Conservation (phyloP, 2,888 invertebrate genomes). For the Heteropelma amictum region DNA sequence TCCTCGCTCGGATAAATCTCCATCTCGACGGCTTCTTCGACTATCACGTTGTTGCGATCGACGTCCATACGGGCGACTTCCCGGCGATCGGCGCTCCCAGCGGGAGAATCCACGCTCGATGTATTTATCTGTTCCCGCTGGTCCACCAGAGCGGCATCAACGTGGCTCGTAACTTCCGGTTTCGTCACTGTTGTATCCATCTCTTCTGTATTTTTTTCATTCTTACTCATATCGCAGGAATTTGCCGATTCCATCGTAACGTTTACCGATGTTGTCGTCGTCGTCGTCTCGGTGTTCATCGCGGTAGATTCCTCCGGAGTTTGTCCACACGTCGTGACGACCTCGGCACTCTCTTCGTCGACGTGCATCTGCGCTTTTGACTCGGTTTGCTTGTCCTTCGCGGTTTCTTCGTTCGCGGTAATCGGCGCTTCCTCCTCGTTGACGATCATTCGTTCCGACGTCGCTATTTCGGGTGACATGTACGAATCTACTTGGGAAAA, state of each 20-base stretch:
- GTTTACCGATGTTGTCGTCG: constrained; percentile 55
- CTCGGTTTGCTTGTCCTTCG: constrained; percentile 40
- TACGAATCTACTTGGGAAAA: constrained; percentile 1
- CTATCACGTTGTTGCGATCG: not conserved
- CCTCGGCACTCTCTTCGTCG: constrained; percentile 27
- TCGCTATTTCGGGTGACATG: not conserved
- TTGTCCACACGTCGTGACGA: not conserved
- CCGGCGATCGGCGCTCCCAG: constrained; percentile 29
- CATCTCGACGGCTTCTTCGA: constrained; percentile 59
- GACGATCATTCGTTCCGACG: constrained; percentile 6
- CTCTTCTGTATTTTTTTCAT: constrained; percentile 47
- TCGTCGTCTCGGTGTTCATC: constrained; percentile 54
- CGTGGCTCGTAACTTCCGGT: not conserved
- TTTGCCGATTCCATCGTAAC: constrained; percentile 60
- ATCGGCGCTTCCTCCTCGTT: constrained; percentile 7
- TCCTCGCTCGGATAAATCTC: constrained; percentile 55
- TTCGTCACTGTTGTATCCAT: constrained; percentile 15
- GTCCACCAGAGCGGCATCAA: not conserved
- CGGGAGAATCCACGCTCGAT: constrained; percentile 21
- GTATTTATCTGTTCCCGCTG: not conserved
- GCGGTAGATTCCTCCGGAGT: constrained; percentile 61
- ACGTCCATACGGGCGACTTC: constrained; percentile 52
- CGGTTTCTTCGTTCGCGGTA: constrained; percentile 29
- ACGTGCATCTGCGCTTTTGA: constrained; percentile 54
- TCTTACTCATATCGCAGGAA: constrained; percentile 42